phyloP scores from a whole-genome alignment of 1,140 invertebrate species.

The Brachystomella parvula region DNA sequence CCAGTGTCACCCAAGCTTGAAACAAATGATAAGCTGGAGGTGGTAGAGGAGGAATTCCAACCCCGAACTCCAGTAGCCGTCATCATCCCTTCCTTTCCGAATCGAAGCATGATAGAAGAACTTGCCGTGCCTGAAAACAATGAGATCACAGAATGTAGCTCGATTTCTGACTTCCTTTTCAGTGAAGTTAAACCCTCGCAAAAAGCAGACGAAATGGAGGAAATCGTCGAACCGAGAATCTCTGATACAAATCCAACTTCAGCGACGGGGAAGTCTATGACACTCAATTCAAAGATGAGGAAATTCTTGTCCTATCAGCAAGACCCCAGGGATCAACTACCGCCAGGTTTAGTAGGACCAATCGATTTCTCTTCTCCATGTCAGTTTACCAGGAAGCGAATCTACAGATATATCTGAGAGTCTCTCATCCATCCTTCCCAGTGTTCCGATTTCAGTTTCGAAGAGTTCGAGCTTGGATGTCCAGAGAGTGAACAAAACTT shows the following conservation, averaged over 20 bases:
- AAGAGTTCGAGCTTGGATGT: not conserved
- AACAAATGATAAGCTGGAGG: not conserved
- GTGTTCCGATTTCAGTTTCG: not conserved
- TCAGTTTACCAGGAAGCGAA: not conserved
- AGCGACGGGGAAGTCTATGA: too few relatives aligned
- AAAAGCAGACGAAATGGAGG: not conserved
- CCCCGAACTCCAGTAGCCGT: not conserved
- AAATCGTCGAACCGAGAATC: not conserved
- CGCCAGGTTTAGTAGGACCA: too few relatives aligned
- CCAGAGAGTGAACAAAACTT: not conserved
- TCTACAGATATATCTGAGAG: not conserved
- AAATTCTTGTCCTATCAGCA: not conserved
- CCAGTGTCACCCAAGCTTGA: too few relatives aligned
- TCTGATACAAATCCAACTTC: not conserved
- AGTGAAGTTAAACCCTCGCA: constrained; percentile 3
- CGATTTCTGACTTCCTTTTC: constrained; percentile 24
- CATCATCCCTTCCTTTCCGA: not conserved
- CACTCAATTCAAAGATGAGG: not conserved
- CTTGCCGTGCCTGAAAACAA: not conserved
- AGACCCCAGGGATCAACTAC: too few relatives aligned
- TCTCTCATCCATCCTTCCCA: not conserved
- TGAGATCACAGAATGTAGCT: constrained; percentile 22
- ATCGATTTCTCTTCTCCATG: too few relatives aligned
- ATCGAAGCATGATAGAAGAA: not conserved
- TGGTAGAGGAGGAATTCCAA: not conserved